phyloP scores from a whole-genome alignment of 2,113 vertebrate species.

The Psittacula cyanocephala region DNA sequence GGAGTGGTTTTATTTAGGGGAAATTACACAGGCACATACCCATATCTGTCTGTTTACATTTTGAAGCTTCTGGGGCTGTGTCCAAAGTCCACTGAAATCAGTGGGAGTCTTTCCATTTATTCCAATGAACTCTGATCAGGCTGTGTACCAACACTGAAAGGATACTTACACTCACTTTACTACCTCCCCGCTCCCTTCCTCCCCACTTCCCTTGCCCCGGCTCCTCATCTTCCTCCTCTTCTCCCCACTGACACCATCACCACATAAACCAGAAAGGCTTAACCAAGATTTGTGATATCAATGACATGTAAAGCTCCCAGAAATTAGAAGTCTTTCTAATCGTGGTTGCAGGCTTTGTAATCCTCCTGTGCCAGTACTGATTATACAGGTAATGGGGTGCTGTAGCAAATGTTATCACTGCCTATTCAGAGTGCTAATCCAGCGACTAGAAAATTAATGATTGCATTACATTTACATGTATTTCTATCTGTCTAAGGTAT shows the following conservation, averaged over 20 bases:
- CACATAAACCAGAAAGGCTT: not conserved
- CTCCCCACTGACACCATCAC: not conserved
- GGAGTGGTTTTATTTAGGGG: not conserved
- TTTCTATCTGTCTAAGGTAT: not conserved
- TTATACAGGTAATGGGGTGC: conserved; percentile 21
- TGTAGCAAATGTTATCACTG: not conserved
- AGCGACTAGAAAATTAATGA: not conserved
- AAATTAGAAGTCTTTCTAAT: not conserved
- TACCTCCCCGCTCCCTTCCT: not conserved
- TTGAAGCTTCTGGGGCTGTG: not conserved
- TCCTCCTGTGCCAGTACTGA: not conserved
- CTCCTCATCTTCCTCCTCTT: not conserved
- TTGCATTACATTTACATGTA: not conserved
- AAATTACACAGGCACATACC: not conserved
- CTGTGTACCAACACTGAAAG: not conserved
- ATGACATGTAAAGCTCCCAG: conserved; percentile 22
- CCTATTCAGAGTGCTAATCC: conserved; percentile 9
- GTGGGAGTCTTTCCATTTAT: not conserved
- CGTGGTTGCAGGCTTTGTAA: not conserved
- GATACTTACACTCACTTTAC: not conserved
- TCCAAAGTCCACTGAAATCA: conserved; percentile 32
- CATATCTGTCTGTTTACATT: not conserved
- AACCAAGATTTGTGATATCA: not conserved
- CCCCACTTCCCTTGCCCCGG: accelerated
- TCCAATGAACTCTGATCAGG: not conserved